phyloP scores from a whole-genome alignment of 2,113 vertebrate species.

The Scortum barcoo region DNA sequence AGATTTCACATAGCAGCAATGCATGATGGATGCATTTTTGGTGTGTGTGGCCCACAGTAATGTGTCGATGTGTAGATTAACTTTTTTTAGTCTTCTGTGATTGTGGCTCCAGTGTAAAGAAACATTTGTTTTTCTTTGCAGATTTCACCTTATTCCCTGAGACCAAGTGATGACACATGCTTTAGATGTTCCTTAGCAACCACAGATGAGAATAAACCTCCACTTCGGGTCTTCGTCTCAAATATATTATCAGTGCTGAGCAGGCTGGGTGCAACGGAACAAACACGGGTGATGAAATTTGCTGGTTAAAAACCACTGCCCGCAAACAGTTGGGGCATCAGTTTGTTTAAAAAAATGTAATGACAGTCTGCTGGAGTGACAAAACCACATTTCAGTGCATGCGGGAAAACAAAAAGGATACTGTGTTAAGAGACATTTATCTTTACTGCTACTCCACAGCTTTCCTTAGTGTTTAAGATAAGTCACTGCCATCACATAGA shows the following conservation, averaged over 20 bases:
- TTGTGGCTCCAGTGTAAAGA: slow-evolving; percentile 1
- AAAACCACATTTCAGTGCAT: neutral
- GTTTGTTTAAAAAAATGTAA: neutral
- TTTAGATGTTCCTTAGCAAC: slow-evolving; percentile 77
- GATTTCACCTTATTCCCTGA: slow-evolving; percentile 37
- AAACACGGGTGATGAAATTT: slow-evolving; percentile 14
- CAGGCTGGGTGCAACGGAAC: slow-evolving; percentile 10
- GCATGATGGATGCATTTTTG: slow-evolving; percentile 3
- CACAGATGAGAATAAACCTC: slow-evolving; percentile 66
- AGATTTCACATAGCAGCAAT: neutral
- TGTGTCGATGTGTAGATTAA: neutral
- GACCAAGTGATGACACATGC: slow-evolving; percentile 40
- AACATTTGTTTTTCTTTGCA: slow-evolving; percentile 34
- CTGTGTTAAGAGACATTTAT: neutral
- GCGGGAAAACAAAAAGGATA: neutral
- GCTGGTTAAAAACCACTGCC: slow-evolving; percentile 8
- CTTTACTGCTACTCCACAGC: neutral
- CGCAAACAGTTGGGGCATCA: neutral
- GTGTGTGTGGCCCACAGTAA: too few species aligned
- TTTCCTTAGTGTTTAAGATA: neutral
- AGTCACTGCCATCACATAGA: slow-evolving; percentile 1
- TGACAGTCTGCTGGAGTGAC: neutral
- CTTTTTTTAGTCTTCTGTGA: neutral
- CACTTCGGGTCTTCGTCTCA: slow-evolving; percentile 36
- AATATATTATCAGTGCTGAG: slow-evolving; percentile 25